Evolutionary conservation across 2,113 vertebrate genomes (phyloP), one percentile per base, ranked within the genome.

Genomic region (Pitta sordida): DNA sequence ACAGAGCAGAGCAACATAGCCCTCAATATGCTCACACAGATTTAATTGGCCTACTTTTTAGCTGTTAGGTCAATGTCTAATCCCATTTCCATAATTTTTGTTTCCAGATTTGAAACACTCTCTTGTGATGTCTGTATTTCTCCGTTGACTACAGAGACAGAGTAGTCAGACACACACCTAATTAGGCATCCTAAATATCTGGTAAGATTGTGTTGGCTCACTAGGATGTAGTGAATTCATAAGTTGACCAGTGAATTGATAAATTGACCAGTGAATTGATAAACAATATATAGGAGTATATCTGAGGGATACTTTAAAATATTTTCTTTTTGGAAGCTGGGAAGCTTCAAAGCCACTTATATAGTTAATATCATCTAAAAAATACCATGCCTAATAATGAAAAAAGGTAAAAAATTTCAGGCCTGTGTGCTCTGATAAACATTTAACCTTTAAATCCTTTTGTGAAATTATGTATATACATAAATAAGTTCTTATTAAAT

Each of bases 1-100:
- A 18, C 8, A 58, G 29, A 62, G 11, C 4, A 88, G 23, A 51
- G 14, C 0, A 0, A 1, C 18, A 30, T 10, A 27, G 3, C 2
- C 21, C 78, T 69, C 21, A 49, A 27, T 11, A 30, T 4, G 27
- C 7, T 58, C 1, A 0, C 4, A 44, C 2, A 39, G 36, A 82
- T 76, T 75, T 22, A 48, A 22, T 4, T 53, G 13, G 4, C 11
- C 3, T 63, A 2, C 0, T 1, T 65, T 56, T 90, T 32, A 85
- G 32, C 14, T 39, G 6, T 22, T 44, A 20, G 5, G 13, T 29
- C 56, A 81, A 37, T 5, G 11, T 19, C 37, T 81, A 32, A 9
- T 34, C 5, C 3, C 5, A 11, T 52, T 88, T 87, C 27, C n/a
- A 37, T 11, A 4, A 30, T 0, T 43, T 52, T n/a, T n/a, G 2